Base-by-base conservation (phyloP, 2,113 vertebrate species). In the Aythya baeri region DNA sequence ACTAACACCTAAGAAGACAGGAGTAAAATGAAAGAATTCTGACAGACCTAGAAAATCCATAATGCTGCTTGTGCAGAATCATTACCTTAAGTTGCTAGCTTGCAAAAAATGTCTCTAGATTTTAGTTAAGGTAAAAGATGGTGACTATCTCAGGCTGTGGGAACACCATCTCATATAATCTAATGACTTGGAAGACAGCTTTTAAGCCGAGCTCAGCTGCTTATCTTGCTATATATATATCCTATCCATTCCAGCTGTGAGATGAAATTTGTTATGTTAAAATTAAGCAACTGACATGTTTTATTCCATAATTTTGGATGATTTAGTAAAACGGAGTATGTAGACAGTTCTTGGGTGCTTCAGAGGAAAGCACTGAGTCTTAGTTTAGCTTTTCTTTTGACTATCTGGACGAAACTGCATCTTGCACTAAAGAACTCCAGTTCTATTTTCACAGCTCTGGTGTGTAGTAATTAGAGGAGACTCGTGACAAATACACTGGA, bases 1-100 rank as follows among this genome's bases (percentile, higher is more conserved):
- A 15, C 52, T 95, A 85, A 91, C 75, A 93, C 32, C 59, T 80
- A 85, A 91, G 46, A 72, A 81, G 6, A 25, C 15, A 90, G 15
- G 20, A 88, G 70, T 9, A 89, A 87, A 92, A 82, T 50, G 5
- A 66, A 72, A 62, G 63, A 77, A 76, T 74, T 89, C 52, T 84
- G 26, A 21, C 21, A 70, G 52, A 83, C 26, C 13, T 86, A 43
- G 34, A 61, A 86, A 91, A 88, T 55, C 6, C 13, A 68, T 79
- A 27, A 9, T 3, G 2, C 3, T 76, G n/a, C 9, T 62, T 20
- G 4, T 36, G 25, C 31, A 73, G 41, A 70, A 73, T 62, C 44
- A 54, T 72, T 86, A 75, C 14, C 8, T 55, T 57, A 32, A 49
- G 7, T 52, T 57, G 4, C 9, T 85, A 59, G 18, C 41, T 89